phyloP scores from a whole-genome alignment of 2,888 invertebrate species.

The Notodonta ziczac region DNA sequence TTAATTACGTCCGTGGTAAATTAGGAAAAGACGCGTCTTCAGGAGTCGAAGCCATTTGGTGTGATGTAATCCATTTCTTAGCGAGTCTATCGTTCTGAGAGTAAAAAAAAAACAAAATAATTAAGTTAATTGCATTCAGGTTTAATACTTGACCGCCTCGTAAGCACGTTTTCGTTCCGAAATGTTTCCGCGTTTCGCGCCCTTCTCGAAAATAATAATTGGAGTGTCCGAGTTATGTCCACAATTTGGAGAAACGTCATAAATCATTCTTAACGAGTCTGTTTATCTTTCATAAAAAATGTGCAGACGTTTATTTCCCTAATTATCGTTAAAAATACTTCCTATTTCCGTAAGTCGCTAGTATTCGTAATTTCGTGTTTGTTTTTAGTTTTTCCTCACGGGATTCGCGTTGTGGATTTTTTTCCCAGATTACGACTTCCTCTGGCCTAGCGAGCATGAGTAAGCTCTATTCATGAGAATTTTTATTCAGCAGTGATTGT shows the following conservation, averaged over 20 bases:
- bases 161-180: constrained; percentile 47
- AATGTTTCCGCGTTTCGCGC: constrained; percentile 46
- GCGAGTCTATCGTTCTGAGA: too few relatives aligned
- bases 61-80: too few relatives aligned
- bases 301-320: constrained; percentile 22
- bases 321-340: constrained; percentile 21
- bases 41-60: too few relatives aligned
- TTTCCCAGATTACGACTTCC: neutral
- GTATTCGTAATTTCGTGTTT: constrained; percentile 15
- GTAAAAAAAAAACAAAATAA: too few relatives aligned
- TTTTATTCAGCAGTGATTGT: neutral
- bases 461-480: neutral
- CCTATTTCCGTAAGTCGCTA: constrained; percentile 11
- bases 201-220: constrained; percentile 70
- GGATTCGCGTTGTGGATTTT: constrained; percentile 8
- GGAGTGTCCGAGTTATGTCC: constrained; percentile 57
- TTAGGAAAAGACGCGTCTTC: too few relatives aligned
- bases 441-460: neutral
- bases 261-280: constrained; percentile 47
- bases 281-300: constrained; percentile 37
- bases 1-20: too few relatives aligned
- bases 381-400: constrained; percentile 11
- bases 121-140: constrained; percentile 1
- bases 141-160: constrained; percentile 41
- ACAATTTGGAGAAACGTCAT: constrained; percentile 51